Base-by-base conservation (phyloP, 2,113 vertebrate genomes). In the Scomber japonicus region DNA sequence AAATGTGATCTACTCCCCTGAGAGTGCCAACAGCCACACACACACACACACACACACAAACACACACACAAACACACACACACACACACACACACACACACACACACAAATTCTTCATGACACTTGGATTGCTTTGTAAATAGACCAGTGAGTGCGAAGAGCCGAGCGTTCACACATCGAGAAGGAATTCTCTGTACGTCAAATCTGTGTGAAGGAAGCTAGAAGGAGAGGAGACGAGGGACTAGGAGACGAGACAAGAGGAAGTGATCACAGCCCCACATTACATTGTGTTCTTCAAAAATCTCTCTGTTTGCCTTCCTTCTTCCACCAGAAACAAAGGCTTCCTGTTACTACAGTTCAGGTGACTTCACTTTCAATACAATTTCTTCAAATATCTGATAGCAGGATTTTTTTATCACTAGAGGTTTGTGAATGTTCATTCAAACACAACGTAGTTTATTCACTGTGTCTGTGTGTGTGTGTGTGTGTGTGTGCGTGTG, bases 1-100 rank as follows among this genome's bases (percentile, higher is more conserved):
- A 90, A 93, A 89, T 80, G 75, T 66, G 89, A 92, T 90, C 86
- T 82, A 48, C 77, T 83, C 53, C 9, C 15, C 35, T 15, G 48
- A 21, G 53, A 83, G 77, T 48, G 78, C 85, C 76, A 81, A 88
- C 89, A 72, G 46, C 60, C 61, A 53, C 59, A 71, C 11, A 19
- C 40, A 75, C 80, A 79, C 50, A 57, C 50, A 70, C 63, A 56
- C 74, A 80, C 61, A 56, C 60, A 66, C 71, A 76, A 76, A 78
- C 51, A 73, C 70, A 68, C 70, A 66, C 55, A 46, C 61, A 68
- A 53, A 30, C 21, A 59, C 59, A 46, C 19, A 67, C 81, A 67
- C 54, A 48, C 67, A 54, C 24, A 4, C 21, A 40, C 51, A 78
- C 82, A 53, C 59, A 71, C 17, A 19, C 40, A 75, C 79, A 79